Evolutionary conservation across 30 jellyfish, hydroid and myxozoan genomes (phyloP).

Genomic region (Cassiopea xamachana): DNA sequence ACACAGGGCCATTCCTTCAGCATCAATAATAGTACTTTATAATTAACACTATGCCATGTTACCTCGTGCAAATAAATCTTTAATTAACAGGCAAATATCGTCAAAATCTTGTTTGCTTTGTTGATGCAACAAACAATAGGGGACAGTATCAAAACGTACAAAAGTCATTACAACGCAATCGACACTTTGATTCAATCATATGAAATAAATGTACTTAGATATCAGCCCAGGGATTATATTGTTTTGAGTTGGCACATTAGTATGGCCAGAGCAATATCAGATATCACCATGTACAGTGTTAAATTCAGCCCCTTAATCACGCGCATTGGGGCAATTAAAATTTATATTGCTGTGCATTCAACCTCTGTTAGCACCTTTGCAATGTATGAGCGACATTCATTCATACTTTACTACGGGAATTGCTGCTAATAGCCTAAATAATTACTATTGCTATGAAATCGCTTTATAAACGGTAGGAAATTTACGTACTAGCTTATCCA

Average conservation of each 20-base stretch:
- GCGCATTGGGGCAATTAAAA: conserved; percentile 19
- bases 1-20: neutral
- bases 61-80: neutral
- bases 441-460: conserved; percentile 41
- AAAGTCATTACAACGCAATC: neutral
- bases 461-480: conserved; percentile 25
- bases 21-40: neutral
- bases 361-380: conserved; percentile 41
- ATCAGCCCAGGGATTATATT: conserved; percentile 34
- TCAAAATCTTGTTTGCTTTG: conserved; percentile 33
- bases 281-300: conserved; percentile 11
- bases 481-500: neutral
- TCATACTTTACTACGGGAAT: neutral
- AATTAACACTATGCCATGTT: neutral
- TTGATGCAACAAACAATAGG: conserved; percentile 38
- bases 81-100: neutral
- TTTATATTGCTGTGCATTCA: conserved; percentile 31
- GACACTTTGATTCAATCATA: conserved; percentile 13
- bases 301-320: conserved; percentile 65
- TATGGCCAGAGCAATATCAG: neutral
- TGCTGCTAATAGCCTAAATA: conserved; percentile 42
- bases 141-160: conserved; percentile 2
- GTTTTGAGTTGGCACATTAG: conserved; percentile 26
- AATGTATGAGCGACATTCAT: conserved; percentile 15
- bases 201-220: neutral